Evolutionary conservation across 2,888 invertebrate species (phyloP), one percentile per base, ranked within the genome.

Genomic region (Plebejus melissa): DNA sequence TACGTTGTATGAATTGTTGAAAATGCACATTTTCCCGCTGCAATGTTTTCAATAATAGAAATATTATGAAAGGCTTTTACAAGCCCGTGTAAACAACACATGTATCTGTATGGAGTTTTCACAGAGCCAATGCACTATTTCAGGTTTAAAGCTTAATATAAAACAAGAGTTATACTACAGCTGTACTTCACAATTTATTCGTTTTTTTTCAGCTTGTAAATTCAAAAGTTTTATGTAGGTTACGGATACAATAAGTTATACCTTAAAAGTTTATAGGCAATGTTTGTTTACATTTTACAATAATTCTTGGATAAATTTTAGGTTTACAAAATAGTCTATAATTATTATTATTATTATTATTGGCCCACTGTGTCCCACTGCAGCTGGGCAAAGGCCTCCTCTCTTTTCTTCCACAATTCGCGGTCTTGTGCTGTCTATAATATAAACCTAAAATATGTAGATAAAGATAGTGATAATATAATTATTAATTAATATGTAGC

Each of bases 11-110:
- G 32, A 65, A 65, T 36, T 65, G 32, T 36, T 54, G 16, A 65
- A 65, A 65, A 65, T 32, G 11, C 9, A 28, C 60, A 65, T 65
- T 65, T 58, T 65, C 28, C 65, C 32, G 32, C 32, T 3, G 32
- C 65, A 65, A 65, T 65, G 65, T 36, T 65, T 65, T 65, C 16
- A 65, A 65, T 13, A 65, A 65, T 36, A 65, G 36, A 65, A 65
- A 65, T 65, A 46, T 11, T 46, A 65, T 65, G 65, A 65, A 65
- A 65, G 13, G 65, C 32, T 65, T 65, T 65, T 65, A 65, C 65
- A 65, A 32, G 7, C 60, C 60, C 3, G 60, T 65, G 28, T 65
- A 65, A 32, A 65, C 65, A 65, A 65, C 65, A 16, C 65, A 65
- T 32, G 32, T 11, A 16, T 65, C 32, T 11, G 32, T 36, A 65